phyloP scores from a whole-genome alignment of 2,888 invertebrate genomes.

The Chrysina gloriosa region DNA sequence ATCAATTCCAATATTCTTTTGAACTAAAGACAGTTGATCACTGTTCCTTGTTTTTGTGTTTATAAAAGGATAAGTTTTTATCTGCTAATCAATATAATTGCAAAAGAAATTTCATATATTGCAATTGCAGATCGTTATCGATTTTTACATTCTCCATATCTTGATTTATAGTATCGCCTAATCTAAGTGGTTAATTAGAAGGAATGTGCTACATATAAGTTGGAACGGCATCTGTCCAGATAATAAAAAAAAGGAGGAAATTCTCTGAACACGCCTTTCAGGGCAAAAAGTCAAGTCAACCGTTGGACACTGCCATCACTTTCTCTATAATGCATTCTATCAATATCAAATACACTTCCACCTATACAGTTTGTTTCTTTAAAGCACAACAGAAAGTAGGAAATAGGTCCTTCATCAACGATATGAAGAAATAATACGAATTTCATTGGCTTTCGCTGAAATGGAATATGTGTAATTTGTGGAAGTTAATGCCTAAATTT shows the following conservation, averaged over 20 bases:
- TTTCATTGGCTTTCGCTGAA: no score
- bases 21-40: no score
- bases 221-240: neutral
- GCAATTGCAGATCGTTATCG: neutral
- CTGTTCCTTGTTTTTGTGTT: no score
- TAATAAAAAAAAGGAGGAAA: neutral
- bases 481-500: no score
- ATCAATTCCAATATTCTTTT: no score
- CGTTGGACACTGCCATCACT: neutral
- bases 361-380: no score
- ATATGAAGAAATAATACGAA: no score
- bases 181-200: neutral
- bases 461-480: no score
- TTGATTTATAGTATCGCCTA: slow-evolving; percentile 4
- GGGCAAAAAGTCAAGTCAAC: neutral
- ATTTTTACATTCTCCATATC: neutral
- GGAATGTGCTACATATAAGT: neutral
- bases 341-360: neutral
- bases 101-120: neutral
- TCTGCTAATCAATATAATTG: neutral
- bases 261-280: neutral
- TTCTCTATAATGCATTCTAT: neutral
- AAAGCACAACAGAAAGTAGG: neutral
- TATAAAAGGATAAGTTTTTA: no score
- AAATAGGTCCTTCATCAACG: no score